phyloP scores from a whole-genome alignment of 2,888 invertebrate species.

The Vannuccia rotundouncinata region DNA sequence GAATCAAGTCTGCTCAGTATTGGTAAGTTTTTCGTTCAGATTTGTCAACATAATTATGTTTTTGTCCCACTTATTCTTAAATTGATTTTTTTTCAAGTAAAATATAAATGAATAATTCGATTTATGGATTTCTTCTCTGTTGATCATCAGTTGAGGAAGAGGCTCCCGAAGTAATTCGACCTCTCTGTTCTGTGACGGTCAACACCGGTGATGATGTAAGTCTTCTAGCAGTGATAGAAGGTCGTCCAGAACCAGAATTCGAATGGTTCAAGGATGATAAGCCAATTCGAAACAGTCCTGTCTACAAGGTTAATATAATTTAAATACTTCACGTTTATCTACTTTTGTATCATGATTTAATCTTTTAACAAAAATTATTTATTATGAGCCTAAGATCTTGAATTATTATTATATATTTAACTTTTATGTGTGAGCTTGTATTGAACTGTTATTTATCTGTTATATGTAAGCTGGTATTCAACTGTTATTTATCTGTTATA shows the following conservation, averaged over 20 bases:
- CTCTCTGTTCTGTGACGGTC: neutral
- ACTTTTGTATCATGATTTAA: no score
- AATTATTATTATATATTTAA: no score
- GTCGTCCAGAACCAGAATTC: constrained; percentile 59
- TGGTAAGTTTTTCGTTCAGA: no score
- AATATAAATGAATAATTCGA: neutral
- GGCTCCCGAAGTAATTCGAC: neutral
- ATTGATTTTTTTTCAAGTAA: neutral
- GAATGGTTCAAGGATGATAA: constrained; percentile 74
- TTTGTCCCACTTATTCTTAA: no score
- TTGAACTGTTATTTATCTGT: no score
- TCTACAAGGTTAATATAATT: neutral
- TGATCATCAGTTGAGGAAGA: constrained; percentile 13
- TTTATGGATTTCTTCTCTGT: neutral
- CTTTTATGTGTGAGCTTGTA: no score
- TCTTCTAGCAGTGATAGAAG: constrained; percentile 41
- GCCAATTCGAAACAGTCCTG: neutral
- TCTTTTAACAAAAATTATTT: no score
- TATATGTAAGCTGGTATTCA: no score
- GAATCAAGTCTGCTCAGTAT: neutral
- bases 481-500: no score
- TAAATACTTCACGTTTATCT: no score
- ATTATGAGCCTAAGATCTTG: no score
- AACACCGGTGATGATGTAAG: neutral
- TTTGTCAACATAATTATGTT: no score